Base-by-base conservation (phyloP, 1,140 invertebrate genomes). In the Monomorium pharaonis region DNA sequence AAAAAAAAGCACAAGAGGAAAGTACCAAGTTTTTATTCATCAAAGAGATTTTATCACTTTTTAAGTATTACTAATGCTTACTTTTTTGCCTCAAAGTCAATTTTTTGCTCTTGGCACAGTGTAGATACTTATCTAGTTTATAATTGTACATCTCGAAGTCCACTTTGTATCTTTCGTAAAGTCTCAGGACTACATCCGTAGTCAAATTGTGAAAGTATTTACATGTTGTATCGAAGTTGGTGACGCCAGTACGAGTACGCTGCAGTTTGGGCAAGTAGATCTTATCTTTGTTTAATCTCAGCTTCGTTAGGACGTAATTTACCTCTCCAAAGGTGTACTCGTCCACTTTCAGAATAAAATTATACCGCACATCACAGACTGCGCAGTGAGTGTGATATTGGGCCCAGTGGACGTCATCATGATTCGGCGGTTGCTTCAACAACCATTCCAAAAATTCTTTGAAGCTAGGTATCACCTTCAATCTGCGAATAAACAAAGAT, bases 131-230 rank as follows among this genome's bases (percentile, higher is more conserved):
- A 21, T 92, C 81, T 37, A 91, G 78, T 49, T 93, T 84, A 33
- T 95, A 95, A 86, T 94, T 76, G 81, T 94, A 95, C 91, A 95
- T 94, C 65, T 95, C 91, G 84, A 95, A 95, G 42, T 95, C 94
- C 6, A 94, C 86, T 87, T 91, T 92, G 58, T 95, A 95, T 62
- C 89, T 92, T 44, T 92, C 74, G 12, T 95, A 94, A 44, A 95
- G 88, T 86, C 89, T 89, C 3, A 91, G 54, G 42, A 94, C 81
- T 21, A 89, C 88, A 42, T 92, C 86, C 18, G 85, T 72, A 1
- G 92, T 86, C n/a, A 95, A 69, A 51, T 88, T 83, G 70, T 91
- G 88, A 44, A 95, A 94, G 76, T 95, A 95, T 85, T 90, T 89
- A 86, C 95, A 95, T 5, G 93, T 92, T 47, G 24, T 21, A 0